Base-by-base conservation (phyloP, 53 echinoderm and acorn worm genomes). In the Patiria pectinifera region DNA sequence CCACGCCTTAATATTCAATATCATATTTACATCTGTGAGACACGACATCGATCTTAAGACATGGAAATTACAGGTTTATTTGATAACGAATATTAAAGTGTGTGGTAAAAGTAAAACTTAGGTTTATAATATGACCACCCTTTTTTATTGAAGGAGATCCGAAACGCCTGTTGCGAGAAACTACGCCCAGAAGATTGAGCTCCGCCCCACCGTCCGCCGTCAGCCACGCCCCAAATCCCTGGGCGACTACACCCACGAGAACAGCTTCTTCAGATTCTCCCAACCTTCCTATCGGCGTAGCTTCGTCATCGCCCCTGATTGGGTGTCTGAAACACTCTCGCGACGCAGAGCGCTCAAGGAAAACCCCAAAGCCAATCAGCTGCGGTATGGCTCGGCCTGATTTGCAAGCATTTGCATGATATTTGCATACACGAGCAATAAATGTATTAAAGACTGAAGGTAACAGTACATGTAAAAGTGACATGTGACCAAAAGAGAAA, bases 261-360 rank as follows among this genome's bases (percentile, higher is more conserved):
- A 95, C 71, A 97, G 97, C 82, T 91, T 93, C 48, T 97, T 97
- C 87, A 69, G 83, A 45, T 81, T 84, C 75, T 94, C 97, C 12
- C 72, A 89, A 43, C 91, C 94, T 8, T 48, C 92, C 4, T 93
- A 85, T 59, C 89, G 94, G 26, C 91, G 95, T 14, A 95, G 92
- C 47, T 97, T 97, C 61, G 92, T 93, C 92, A 97, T 97, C 89
- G 96, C 96, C 12, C 97, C 97, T 46, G 97, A 97, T 82, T 97
- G 97, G 97, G 96, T 96, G 26, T 97, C 97, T 3, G 97, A 97
- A 77, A 79, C 94, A 8, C 82, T 93, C 53, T 93, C 96, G 7
- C 92, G 94, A 87, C 95, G 95, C n/a, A 78, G 96, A 76, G 92
- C 94, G n/a, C 76, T 77, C 16, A 89, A 93, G 78, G 93, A 95